phyloP scores from a whole-genome alignment of 2,113 vertebrate genomes.

The Hippocampus comes region DNA sequence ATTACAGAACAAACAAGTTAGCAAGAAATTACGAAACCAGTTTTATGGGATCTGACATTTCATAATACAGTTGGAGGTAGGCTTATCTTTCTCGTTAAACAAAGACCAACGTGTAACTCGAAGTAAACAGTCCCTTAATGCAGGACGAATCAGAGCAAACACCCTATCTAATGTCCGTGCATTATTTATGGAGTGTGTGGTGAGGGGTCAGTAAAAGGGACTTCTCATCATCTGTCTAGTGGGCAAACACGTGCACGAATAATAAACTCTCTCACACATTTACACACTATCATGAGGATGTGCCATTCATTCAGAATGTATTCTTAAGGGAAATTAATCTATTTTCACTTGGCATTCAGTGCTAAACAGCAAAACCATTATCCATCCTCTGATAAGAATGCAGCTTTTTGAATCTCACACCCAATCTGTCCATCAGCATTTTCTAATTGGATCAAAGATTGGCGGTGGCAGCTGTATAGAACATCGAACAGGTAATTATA shows the following conservation, averaged over 20 bases:
- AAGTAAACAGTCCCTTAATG: conserved; percentile 63
- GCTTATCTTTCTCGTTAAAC: conserved; percentile 12
- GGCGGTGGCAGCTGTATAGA: conserved; percentile 65
- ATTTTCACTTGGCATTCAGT: conserved; percentile 44
- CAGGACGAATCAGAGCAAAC: conserved; percentile 58
- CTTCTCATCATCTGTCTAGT: conserved; percentile 61
- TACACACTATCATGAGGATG: background rate
- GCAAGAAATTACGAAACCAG: conserved; percentile 8
- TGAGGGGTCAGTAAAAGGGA: conserved; percentile 54
- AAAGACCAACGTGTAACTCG: conserved; percentile 56
- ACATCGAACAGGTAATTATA: conserved; percentile 72
- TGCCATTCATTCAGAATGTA: conserved; percentile 29
- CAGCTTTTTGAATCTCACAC: conserved; percentile 46
- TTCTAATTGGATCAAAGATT: conserved; percentile 70
- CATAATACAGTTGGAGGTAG: conserved; percentile 31
- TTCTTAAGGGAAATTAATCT: conserved; percentile 44
- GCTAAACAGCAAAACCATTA: conserved; percentile 40
- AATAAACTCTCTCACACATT: conserved; percentile 11
- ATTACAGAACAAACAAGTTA: background rate
- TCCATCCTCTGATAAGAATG: conserved; percentile 58
- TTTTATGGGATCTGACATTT: conserved; percentile 35
- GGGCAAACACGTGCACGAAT: conserved; percentile 32
- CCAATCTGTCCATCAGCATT: conserved; percentile 61
- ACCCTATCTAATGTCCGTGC: conserved; percentile 45
- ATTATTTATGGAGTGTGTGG: conserved; percentile 66